Evolutionary conservation across 2,888 invertebrate species (phyloP), one percentile per base, ranked within the genome.

Genomic region (Candidula unifasciata): DNA sequence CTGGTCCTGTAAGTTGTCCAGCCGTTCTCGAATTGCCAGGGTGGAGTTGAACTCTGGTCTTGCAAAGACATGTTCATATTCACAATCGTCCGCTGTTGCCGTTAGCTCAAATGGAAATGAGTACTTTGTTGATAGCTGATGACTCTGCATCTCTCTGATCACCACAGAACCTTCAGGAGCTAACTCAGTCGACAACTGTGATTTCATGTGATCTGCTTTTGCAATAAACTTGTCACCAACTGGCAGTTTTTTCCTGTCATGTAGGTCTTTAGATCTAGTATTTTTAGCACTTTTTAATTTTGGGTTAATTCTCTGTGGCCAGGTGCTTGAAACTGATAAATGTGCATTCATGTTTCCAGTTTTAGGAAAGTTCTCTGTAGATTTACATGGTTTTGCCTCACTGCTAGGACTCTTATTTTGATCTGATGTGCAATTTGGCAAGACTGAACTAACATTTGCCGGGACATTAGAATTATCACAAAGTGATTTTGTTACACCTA

Each of bases 41-140:
- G 91, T 90, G 37, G 90, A 91, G 83, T 92, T 91, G 80, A 91
- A 92, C 82, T 92, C 92, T 6, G 92, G 92, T n/a, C 91, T 78
- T 0, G 90, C 89, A 83, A 92, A 90, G 52, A 89, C 88, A 85
- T 91, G 90, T 79, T 92, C 91, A 37, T 87, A 88, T 18, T 88
- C 89, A 10, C 80, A 85, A 30, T 86, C 87, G 2, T 77, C 83
- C n/a, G 66, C 69, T 5, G 71, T 68, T 18, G 74, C 76, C 64
- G 86, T 84, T 35, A 85, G 86, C 30, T 82, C 73, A 85, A 91
- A 91, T 24, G 91, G 91, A 80, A 87, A 91, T 33, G 87, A 88
- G 82, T 91, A 91, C 52, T 89, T 87, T 30, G 77, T 86, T 3
- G 87, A 83, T 21, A 57, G 66, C 2, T 88, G 88, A 21, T 85